Base-by-base conservation (phyloP, 2,797 vertebrate species). In the Heteromormyrus szaboi region DNA sequence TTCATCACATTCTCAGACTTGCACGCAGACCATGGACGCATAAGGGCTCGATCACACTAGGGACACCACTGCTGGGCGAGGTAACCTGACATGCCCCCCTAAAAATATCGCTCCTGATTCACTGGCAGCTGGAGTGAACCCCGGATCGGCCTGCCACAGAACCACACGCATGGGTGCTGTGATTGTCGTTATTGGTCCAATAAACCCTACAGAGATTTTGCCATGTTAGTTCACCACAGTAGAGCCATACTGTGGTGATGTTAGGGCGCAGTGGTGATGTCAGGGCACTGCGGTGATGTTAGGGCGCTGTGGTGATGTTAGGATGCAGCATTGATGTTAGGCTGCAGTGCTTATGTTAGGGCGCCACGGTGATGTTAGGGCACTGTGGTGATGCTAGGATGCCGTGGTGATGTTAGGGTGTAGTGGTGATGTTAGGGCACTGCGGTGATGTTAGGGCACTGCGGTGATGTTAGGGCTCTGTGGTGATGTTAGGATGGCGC, bases 351-450 rank as follows among this genome's bases (percentile, higher is more conserved):
- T 50, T 2, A 50, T 12, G 2, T 50, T 50, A 11, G 2, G 11
- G 2, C 0, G 11, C 50, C 0, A 0, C 2, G 0, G 48, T 50
- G 48, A 50, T 50, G 46, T 48, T 48, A 48, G 46, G 46, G 1
- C 1, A 2, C 7, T 0, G 6, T 50, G 48, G 48, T 50, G 2
- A 50, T 50, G 9, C 11, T 50, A 12, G 48, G 48, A 0, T 2
- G 48, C 2, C 0, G 48, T 3, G 2, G 11, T 50, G 48, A 50
- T 50, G 48, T 50, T 50, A 2, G 9, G 48, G 8, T 0, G 0
- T 9, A 0, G 2, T 1, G 50, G 50, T 50, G 0, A 51, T 51
- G 50, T 51, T 3, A 51, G 11, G 50, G 0, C 2, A 0, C 8
- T 2, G 50, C 1, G 8, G 8, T 48, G 44, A 46, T 46, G 46